Evolutionary conservation across 2,888 invertebrate genomes (phyloP).

Genomic region (Tupiocoris notatus): DNA sequence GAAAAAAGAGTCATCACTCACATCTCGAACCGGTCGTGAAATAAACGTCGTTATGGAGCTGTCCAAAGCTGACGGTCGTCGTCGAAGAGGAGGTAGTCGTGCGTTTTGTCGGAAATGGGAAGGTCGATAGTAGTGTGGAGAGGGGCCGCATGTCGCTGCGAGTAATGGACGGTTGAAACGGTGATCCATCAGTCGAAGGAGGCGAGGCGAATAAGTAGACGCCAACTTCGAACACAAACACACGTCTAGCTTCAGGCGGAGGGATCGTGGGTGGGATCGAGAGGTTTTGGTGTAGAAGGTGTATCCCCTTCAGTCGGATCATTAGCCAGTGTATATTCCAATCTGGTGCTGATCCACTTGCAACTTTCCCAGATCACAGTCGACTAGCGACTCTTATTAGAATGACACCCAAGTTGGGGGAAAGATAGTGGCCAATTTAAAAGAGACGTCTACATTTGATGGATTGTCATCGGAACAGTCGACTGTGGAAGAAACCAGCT

Average conservation of each 20-base stretch:
- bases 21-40: slow-evolving; percentile 8
- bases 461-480: too few relatives aligned
- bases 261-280: background rate
- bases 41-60: background rate
- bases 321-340: background rate
- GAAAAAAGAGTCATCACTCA: slow-evolving; percentile 8
- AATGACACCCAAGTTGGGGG: too few relatives aligned
- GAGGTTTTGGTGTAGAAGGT: background rate
- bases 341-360: too few relatives aligned
- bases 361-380: too few relatives aligned
- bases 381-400: too few relatives aligned
- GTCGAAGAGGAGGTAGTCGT: background rate
- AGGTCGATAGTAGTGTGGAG: background rate
- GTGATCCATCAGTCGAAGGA: slow-evolving; percentile 33
- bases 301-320: background rate
- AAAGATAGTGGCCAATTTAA: too few relatives aligned
- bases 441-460: too few relatives aligned
- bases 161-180: slow-evolving; percentile 37
- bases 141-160: background rate
- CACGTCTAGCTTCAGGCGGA: background rate
- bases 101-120: background rate
- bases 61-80: background rate
- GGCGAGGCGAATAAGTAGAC: slow-evolving; percentile 33
- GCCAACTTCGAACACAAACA: background rate
- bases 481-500: too few relatives aligned